Evolutionary conservation across 2,888 invertebrate genomes (phyloP).

Genomic region (Ditula angustiorana): DNA sequence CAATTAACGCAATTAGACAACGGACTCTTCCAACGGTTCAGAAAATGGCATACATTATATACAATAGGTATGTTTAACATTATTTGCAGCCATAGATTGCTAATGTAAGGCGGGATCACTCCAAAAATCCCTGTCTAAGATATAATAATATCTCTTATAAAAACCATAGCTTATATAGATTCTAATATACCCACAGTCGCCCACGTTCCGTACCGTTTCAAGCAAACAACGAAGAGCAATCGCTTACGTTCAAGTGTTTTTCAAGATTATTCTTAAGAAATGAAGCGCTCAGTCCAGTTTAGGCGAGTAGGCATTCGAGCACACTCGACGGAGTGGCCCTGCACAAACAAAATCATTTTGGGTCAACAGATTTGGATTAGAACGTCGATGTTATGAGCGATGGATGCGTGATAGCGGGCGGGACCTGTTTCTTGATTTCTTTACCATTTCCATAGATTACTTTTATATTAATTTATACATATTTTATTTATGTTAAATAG

Average conservation of each 20-base stretch:
- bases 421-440: too few relatives aligned
- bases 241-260: slow-evolving; percentile 23
- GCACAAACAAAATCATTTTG: slow-evolving; percentile 38
- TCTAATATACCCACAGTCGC: slow-evolving; percentile 16
- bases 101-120: too few relatives aligned
- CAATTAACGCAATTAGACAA: too few relatives aligned
- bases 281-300: slow-evolving; percentile 43
- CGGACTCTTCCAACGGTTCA: too few relatives aligned
- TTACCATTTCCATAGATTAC: too few relatives aligned
- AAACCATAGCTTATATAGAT: neutral
- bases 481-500: too few relatives aligned
- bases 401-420: slow-evolving; percentile 8
- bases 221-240: slow-evolving; percentile 29
- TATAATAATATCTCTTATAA: neutral
- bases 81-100: too few relatives aligned
- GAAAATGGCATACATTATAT: too few relatives aligned
- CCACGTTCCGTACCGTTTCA: slow-evolving; percentile 23
- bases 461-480: too few relatives aligned
- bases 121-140: too few relatives aligned
- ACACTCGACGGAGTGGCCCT: slow-evolving; percentile 24
- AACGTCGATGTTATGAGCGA: neutral
- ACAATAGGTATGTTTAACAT: too few relatives aligned
- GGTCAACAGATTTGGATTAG: slow-evolving; percentile 42
- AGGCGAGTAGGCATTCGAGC: slow-evolving; percentile 21
- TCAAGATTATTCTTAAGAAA: slow-evolving; percentile 41